Percentiles rank a stretch among this genome's conserved stretches.
These are phyloP conservation scores for Erythrolamprus reginae DNA, from an alignment of 2,113 vertebrate species.

Conservation along the genomic window DNA sequence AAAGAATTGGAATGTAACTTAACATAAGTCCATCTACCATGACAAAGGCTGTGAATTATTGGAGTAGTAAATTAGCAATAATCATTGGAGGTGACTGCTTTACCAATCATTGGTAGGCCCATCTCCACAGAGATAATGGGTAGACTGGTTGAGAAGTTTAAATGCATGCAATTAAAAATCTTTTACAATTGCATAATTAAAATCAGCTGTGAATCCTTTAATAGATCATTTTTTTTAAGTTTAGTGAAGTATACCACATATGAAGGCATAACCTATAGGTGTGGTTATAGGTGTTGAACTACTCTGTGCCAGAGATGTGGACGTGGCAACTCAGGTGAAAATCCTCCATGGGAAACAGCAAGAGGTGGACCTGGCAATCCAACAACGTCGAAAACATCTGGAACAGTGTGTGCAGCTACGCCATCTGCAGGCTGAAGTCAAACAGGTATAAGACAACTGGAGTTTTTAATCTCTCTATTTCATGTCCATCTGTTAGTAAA, in stretches of 20 bases:
- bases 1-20: not conserved
- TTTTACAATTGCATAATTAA: not conserved
- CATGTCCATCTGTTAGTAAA: no score
- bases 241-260: rapidly evolving
- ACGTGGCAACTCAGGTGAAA: constrained; percentile 95
- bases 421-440: constrained; percentile 96
- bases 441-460: constrained; percentile 75
- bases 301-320: constrained; percentile 92
- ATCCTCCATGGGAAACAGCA: constrained; percentile 98
- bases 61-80: not conserved
- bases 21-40: not conserved
- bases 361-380: constrained; percentile 87
- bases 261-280: rapidly evolving
- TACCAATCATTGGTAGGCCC: not conserved
- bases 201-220: not conserved
- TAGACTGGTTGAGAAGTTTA: not conserved
- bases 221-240: not conserved
- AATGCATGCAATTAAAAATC: not conserved
- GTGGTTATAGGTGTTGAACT: constrained; percentile 83
- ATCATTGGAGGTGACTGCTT: not conserved
- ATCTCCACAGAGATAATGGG: not conserved
- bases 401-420: constrained; percentile 97
- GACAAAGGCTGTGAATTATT: not conserved
- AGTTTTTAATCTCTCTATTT: not conserved
- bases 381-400: constrained; percentile 93